A percentile compares a stretch with the other conserved stretches of the same genome.
These are phyloP conservation scores for Teleogryllus occipitalis DNA, from an alignment of 1,140 invertebrate species.

Conservation along the genomic window DNA sequence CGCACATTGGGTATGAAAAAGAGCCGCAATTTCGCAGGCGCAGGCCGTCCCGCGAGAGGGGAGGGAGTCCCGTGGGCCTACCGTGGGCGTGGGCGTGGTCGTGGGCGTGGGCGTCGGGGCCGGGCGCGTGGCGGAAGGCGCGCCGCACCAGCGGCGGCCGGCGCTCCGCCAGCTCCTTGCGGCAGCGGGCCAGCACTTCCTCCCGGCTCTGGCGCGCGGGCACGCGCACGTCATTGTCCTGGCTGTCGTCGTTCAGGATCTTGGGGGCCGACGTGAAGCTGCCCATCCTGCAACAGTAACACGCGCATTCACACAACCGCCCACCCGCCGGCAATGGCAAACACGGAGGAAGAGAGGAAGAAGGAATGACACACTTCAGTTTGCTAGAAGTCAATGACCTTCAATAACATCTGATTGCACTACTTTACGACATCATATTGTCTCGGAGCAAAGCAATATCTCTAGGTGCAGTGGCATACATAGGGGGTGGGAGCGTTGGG, in stretches of 20 bases:
- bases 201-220: constrained; percentile 40
- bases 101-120: constrained; percentile 13
- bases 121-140: constrained; percentile 30
- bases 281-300: constrained; percentile 51
- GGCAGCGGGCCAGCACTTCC: constrained; percentile 45
- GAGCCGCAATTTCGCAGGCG: neutral
- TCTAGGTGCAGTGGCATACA: too few species aligned
- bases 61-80: constrained; percentile 34
- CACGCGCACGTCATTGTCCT: constrained; percentile 48
- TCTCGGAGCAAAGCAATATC: too few species aligned
- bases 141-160: constrained; percentile 39
- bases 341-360: too few species aligned
- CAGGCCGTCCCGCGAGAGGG: constrained; percentile 29
- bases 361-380: too few species aligned
- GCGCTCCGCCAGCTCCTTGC: constrained; percentile 35
- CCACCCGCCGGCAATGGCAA: too few species aligned
- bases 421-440: too few species aligned
- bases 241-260: constrained; percentile 51
- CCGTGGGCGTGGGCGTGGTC: constrained; percentile 29
- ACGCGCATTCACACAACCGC: too few species aligned
- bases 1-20: neutral
- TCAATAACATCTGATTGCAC: too few species aligned
- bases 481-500: too few species aligned
- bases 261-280: constrained; percentile 61
- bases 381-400: too few species aligned